Base-by-base conservation (phyloP, 2,888 invertebrate species). In the Epicampocera succincta region DNA sequence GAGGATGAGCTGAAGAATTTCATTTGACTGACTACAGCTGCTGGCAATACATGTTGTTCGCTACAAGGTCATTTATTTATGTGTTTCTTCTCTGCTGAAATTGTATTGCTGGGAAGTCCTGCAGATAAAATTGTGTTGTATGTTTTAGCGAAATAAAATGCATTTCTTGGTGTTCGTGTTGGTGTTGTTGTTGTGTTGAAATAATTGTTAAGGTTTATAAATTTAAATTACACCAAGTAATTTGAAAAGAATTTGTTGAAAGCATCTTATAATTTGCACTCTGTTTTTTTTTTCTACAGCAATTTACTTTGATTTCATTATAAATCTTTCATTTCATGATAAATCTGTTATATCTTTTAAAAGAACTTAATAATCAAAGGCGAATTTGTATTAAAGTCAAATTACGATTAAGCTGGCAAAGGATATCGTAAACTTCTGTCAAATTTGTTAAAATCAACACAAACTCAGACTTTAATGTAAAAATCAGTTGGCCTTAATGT, bases 21-120 rank as follows among this genome's bases (percentile, higher is more conserved):
- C 12, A 66, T 74, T 65, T 73, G 72, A 19, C 52, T 54, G 52
- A 29, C 44, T 73, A 46, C 52, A 69, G 15, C 44, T 25, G 42
- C 29, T 54, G 13, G 50, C 42, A 50, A 40, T 60, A 75, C 19
- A 58, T 66, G 58, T 50, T 58, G 40, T 66, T 13, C 15, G 11
- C 48, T 74, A 50, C 75, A 75, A 75, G 66, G 75, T 68, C 75
- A 68, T 68, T 75, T 75, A 75, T 75, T 75, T 66, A 21, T 56
- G 33, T 38, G 25, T 66, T 66, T 63, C 12, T 54, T 52, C 33
- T 8, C 5, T 38, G 19, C 46, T 42, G 4, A 58, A 58, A 38
- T 46, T 66, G 46, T 25, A 56, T 38, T n/a, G 42, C 40, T 12
- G 42, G 60, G 29, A 60, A 68, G 52, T 66, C n/a, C 42, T 50